These are phyloP conservation scores for Trididemnum miniatum DNA, from an alignment of 23 tunicate genomes.

Conservation along the genomic window DNA sequence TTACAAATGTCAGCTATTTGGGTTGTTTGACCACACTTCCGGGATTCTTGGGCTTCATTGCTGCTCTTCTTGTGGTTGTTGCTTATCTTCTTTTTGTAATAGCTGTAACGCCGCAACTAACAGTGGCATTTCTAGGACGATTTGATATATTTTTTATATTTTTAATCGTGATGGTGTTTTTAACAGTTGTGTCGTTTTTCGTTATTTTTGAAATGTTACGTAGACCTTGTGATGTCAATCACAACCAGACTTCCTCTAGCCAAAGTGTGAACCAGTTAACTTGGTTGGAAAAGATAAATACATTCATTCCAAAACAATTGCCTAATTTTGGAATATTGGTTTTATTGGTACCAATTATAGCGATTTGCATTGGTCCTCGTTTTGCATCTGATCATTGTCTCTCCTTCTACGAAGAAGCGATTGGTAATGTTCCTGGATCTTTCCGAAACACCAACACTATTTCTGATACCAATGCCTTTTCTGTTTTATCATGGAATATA, in stretches of 20 bases:
- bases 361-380: neutral
- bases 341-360: neutral
- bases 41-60: neutral
- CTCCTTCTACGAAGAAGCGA: neutral
- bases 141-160: constrained; percentile 14
- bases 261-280: no score
- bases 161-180: neutral
- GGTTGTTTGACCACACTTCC: neutral
- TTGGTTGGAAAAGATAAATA: no score
- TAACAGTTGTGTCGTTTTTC: no score
- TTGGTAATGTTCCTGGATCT: neutral
- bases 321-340: no score
- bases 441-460: neutral
- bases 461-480: neutral
- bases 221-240: no score
- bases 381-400: constrained; percentile 7
- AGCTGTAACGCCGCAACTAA: constrained; percentile 46
- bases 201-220: no score
- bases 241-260: no score
- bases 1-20: neutral
- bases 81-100: constrained; percentile 12
- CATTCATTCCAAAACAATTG: no score
- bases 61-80: neutral
- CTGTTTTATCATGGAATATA: constrained; percentile 78
- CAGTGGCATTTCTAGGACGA: constrained; percentile 23